Evolutionary conservation across 2,888 invertebrate genomes (phyloP).

Genomic region (Microctonus brassicae): DNA sequence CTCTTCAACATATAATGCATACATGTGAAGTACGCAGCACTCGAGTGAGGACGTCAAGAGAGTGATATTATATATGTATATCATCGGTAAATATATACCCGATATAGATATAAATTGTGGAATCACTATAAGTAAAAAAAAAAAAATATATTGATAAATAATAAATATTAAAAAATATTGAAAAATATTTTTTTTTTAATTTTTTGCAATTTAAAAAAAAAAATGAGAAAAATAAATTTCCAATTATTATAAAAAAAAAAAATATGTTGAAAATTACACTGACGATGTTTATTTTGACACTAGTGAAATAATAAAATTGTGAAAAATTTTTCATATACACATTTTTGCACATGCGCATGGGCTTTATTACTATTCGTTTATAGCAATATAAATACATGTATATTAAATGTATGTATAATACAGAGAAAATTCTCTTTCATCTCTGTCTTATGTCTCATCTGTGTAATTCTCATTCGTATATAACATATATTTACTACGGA

Average conservation of each 20-base stretch:
- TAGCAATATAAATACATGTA: background rate
- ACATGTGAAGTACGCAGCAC: slow-evolving; percentile 12
- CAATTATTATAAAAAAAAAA: too few species aligned
- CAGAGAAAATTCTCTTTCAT: slow-evolving; percentile 28
- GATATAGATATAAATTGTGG: background rate
- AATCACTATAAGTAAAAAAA: too few species aligned
- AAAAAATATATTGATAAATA: too few species aligned
- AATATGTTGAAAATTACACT: too few species aligned
- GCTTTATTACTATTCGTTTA: slow-evolving; percentile 17
- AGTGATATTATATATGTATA: slow-evolving; percentile 7
- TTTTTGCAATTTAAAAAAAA: too few species aligned
- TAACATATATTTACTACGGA: slow-evolving; percentile 11
- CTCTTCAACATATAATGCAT: slow-evolving; percentile 31
- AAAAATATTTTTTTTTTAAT: too few species aligned
- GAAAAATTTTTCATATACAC: slow-evolving; percentile 39
- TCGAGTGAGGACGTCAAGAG: slow-evolving; percentile 3
- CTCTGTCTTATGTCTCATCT: slow-evolving; percentile 28
- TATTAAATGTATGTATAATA: background rate
- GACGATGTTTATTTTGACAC: slow-evolving; percentile 45
- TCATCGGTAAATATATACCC: background rate
- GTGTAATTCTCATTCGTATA: slow-evolving; percentile 17
- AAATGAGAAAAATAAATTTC: too few species aligned
- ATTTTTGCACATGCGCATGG: slow-evolving; percentile 38
- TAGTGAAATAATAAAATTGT: slow-evolving; percentile 55
- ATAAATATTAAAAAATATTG: too few species aligned